These are phyloP conservation scores for Gymnoscopelus microlampas DNA, from an alignment of 2,797 vertebrate genomes.

Conservation along the genomic window DNA sequence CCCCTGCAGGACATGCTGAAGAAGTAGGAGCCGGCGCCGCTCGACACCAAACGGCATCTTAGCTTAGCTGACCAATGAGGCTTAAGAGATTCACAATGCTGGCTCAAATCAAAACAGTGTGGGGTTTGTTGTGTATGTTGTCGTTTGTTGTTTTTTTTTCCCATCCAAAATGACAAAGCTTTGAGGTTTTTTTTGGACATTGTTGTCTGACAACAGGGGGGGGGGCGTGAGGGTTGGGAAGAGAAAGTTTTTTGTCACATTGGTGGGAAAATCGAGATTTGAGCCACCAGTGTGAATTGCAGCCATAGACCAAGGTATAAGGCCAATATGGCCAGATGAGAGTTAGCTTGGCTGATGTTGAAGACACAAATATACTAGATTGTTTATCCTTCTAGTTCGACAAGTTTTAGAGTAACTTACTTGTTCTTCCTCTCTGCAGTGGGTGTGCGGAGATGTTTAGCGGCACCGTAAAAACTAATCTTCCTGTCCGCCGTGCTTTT, in stretches of 20 bases:
- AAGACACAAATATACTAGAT: conserved; percentile 46
- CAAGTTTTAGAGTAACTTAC: conserved; percentile 62
- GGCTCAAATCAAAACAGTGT: conserved; percentile 36
- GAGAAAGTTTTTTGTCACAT: conserved; percentile 18
- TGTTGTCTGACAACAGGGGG: conserved; percentile 20
- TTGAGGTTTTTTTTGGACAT: too few relatives aligned
- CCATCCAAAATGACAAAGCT: too few relatives aligned
- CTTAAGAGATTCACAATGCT: conserved; percentile 54
- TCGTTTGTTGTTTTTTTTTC: too few relatives aligned
- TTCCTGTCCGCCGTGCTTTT: conserved; percentile 47
- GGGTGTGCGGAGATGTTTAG: conserved; percentile 53
- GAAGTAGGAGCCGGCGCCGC: conserved; percentile 82
- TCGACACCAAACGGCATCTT: conserved; percentile 49
- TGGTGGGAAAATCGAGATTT: conserved; percentile 28
- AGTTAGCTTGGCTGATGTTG: conserved; percentile 41
- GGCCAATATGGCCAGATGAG: conserved; percentile 37
- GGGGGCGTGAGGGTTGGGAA: neutral
- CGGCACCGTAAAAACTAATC: conserved; percentile 53
- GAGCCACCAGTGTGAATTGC: conserved; percentile 50
- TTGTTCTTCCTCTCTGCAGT: conserved; percentile 49
- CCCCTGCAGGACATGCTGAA: conserved; percentile 99
- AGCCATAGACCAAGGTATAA: conserved; percentile 43
- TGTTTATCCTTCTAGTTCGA: conserved; percentile 62
- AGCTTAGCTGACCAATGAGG: conserved; percentile 49
- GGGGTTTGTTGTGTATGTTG: too few relatives aligned